Conservation (phyloP, 2,888 invertebrate genomes). For the Agrotis puta region DNA sequence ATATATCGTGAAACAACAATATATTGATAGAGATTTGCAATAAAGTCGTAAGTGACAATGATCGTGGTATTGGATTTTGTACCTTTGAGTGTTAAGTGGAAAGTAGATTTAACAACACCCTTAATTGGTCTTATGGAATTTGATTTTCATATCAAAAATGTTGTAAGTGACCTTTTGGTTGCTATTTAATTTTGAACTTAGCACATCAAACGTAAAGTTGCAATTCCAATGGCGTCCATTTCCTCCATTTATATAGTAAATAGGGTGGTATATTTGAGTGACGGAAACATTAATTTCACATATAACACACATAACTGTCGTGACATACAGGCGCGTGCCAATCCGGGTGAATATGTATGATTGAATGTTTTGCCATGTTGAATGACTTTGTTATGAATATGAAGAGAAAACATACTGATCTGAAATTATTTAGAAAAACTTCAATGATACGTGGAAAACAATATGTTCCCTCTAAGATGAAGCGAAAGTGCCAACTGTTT, state of each 20-base stretch:
- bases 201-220: no score
- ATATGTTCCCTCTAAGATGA: no score
- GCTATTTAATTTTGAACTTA: no score
- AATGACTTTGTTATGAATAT: conserved; percentile 36
- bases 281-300: conserved; percentile 53
- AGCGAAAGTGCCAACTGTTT: no score
- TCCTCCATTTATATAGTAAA: background rate
- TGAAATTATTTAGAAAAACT: background rate
- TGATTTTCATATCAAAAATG: no score
- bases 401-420: background rate
- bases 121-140: background rate
- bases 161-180: no score
- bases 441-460: background rate
- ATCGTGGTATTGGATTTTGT: background rate
- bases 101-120: background rate
- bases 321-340: conserved; percentile 23
- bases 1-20: conserved; percentile 18
- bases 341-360: conserved; percentile 23
- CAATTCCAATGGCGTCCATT: background rate
- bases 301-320: conserved; percentile 31
- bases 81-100: background rate
- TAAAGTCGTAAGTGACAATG: background rate
- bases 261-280: conserved; percentile 50
- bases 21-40: background rate
- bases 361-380: conserved; percentile 2